A percentile compares a stretch with the other conserved stretches of the same genome.
Evolutionary conservation across 2,113 vertebrate genomes (phyloP).

Genomic region (Lepus europaeus): DNA sequence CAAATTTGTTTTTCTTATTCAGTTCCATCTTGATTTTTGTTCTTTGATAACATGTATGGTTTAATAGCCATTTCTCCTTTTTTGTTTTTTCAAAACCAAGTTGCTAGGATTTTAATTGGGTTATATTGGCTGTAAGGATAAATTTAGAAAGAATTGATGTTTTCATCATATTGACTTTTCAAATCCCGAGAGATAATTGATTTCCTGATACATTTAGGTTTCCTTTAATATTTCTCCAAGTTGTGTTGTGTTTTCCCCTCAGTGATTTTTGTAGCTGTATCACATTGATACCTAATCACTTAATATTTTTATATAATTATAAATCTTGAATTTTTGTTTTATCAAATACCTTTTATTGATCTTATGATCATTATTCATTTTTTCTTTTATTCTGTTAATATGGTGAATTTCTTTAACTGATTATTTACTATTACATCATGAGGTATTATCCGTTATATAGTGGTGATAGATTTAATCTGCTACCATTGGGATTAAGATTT

Average conservation of each 20-base stretch:
- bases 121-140: not conserved
- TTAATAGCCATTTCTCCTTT: not conserved
- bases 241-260: not conserved
- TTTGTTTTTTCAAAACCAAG: conserved; percentile 19
- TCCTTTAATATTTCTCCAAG: not conserved
- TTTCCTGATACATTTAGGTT: not conserved
- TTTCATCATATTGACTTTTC: conserved; percentile 25
- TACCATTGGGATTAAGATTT: not conserved
- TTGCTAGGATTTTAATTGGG: not conserved
- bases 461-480: not conserved
- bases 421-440: not conserved
- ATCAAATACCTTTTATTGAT: not conserved
- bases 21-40: not conserved
- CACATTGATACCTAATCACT: not conserved
- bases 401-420: conserved; percentile 27
- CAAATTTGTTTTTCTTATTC: conserved; percentile 17
- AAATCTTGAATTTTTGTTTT: not conserved
- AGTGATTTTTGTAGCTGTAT: not conserved
- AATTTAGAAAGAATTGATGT: not conserved
- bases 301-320: not conserved
- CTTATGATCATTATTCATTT: not conserved
- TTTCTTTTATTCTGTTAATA: not conserved
- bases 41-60: not conserved
- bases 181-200: not conserved
- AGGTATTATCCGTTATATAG: not conserved